These are phyloP conservation scores for Platycheirus albimanus DNA, from an alignment of 2,888 invertebrate genomes.

Conservation along the genomic window DNA sequence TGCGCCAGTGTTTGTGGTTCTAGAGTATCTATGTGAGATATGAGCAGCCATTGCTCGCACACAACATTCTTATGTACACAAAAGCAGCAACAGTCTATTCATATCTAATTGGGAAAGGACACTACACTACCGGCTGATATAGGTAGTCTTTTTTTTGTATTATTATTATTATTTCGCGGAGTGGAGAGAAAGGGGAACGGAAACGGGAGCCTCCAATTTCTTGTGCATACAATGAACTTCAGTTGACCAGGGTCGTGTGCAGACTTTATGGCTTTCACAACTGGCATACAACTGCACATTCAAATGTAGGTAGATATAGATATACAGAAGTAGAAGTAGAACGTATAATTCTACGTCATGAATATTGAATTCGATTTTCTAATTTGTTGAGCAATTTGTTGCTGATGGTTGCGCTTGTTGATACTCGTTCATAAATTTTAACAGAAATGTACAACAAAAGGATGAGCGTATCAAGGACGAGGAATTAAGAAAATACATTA, in stretches of 20 bases:
- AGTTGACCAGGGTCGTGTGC: constrained; percentile 74
- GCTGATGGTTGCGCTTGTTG: constrained; percentile 34
- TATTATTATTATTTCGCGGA: constrained; percentile 23
- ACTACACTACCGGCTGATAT: constrained; percentile 56
- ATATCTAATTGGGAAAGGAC: constrained; percentile 72
- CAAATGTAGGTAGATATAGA: constrained; percentile 41
- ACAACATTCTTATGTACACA: constrained; percentile 43
- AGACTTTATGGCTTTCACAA: constrained; percentile 68
- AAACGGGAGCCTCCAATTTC: constrained; percentile 62
- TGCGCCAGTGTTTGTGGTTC: background rate
- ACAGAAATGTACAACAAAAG: no score
- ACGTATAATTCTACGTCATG: no score
- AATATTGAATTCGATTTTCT: constrained; percentile 72
- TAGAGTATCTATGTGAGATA: constrained; percentile 2
- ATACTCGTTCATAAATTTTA: background rate
- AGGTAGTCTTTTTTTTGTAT: constrained; percentile 52
- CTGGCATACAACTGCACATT: constrained; percentile 71
- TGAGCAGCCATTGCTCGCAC: constrained; percentile 64
- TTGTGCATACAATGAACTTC: constrained; percentile 74
- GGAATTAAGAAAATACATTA: no score
- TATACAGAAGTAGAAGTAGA: no score
- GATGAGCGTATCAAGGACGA: no score
- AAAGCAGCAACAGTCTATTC: constrained; percentile 72
- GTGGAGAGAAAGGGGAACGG: background rate
- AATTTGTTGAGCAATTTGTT: constrained; percentile 71